Evolutionary conservation across 2,888 invertebrate genomes (phyloP), one percentile per base, ranked within the genome.

Genomic region (Cosmopolites sordidus): DNA sequence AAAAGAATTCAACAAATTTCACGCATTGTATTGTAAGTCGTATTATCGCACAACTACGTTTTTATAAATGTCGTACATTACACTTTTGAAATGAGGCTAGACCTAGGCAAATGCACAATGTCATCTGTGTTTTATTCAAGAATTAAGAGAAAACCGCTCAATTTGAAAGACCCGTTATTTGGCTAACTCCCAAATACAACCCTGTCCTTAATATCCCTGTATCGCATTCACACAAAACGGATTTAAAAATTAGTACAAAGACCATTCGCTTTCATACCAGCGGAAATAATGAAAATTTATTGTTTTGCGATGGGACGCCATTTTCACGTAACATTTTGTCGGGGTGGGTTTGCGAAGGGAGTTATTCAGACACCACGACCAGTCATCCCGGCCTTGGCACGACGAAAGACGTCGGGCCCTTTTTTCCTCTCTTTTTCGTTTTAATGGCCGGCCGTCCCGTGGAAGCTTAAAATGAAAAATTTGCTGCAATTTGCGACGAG

Each of bases 161-260:
- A n/a, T n/a, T n/a, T n/a, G n/a, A n/a, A n/a, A n/a, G n/a, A n/a
- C n/a, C n/a, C n/a, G n/a, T n/a, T n/a, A n/a, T n/a, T n/a, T n/a
- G n/a, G n/a, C n/a, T n/a, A n/a, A n/a, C 27, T 18, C 9, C 33
- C 27, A 27, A 40, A 11, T 55, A 12, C 47, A 5, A 15, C 15
- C 33, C 55, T 56, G 51, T 15, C 4, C 15, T 12, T 17, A 16
- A 16, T 43, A 39, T 15, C 37, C 45, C 9, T 50, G 37, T 22
- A 44, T 45, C 38, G 43, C 49, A 60, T 53, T 60, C 60, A 60
- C 48, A 48, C 56, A 53, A 55, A 62, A 59, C 65, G 64, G 65
- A 65, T 62, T 62, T 58, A 56, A 54, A 62, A 64, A 66, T 66
- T 66, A 64, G 65, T 62, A 65, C 64, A 59, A 52, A 58, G 56